Conservation (phyloP, 2,888 invertebrate genomes). For the Dusona sp. region DNA sequence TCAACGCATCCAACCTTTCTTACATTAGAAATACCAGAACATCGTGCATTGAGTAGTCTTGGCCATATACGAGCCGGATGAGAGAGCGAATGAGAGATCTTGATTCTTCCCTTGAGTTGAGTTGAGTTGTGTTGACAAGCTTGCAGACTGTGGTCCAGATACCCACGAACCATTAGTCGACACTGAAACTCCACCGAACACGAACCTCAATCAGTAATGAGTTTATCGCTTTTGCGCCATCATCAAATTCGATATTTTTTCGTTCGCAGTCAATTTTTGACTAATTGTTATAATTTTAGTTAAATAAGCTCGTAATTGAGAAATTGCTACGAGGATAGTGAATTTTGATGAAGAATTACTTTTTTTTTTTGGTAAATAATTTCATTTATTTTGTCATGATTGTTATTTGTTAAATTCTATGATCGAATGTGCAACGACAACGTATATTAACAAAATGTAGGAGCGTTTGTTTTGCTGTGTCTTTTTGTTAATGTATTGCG, state of each 20-base stretch:
- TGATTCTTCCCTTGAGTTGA: slow-evolving; percentile 43
- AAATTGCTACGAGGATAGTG: background rate
- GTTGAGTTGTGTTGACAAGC: slow-evolving; percentile 24
- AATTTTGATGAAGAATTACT: background rate
- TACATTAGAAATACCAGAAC: slow-evolving; percentile 54
- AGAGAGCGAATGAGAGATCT: slow-evolving; percentile 46
- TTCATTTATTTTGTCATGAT: background rate
- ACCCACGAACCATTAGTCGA: slow-evolving; percentile 62
- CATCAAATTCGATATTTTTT: slow-evolving; percentile 3
- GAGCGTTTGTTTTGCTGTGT: background rate
- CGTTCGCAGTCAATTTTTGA: background rate
- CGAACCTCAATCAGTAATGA: slow-evolving; percentile 37
- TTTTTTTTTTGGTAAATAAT: background rate
- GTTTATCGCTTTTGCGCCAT: background rate
- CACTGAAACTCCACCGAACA: slow-evolving; percentile 58
- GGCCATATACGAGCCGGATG: slow-evolving; percentile 55
- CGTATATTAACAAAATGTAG: background rate
- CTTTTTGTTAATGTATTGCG: background rate
- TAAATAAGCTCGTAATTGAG: background rate
- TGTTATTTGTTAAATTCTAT: background rate
- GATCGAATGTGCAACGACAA: background rate
- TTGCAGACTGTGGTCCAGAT: slow-evolving; percentile 32
- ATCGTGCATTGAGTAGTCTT: slow-evolving; percentile 53
- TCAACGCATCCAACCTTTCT: slow-evolving; percentile 31
- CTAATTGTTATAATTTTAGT: background rate